Conservation (phyloP, 2,888 invertebrate genomes). For the Acanthosepion esculentum region DNA sequence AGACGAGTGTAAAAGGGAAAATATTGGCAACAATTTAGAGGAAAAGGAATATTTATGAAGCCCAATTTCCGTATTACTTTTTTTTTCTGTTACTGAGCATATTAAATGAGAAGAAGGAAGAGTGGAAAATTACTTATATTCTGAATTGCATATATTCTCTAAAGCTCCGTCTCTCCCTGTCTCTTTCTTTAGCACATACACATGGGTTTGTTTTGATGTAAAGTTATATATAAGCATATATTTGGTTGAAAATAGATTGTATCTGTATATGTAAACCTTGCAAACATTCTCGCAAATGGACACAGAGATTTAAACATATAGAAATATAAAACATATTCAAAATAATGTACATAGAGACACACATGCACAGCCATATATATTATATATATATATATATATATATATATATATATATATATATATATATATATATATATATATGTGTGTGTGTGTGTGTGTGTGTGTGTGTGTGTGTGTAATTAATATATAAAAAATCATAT, state of each 20-base stretch:
- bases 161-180: not conserved
- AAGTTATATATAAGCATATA: not conserved
- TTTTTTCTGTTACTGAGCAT: slow-evolving; percentile 7
- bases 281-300: too few species aligned
- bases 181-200: not conserved
- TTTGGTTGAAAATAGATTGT: not conserved
- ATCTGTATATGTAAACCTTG: too few species aligned
- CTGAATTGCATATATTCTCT: not conserved
- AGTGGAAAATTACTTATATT: not conserved
- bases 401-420: too few species aligned
- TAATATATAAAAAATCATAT: too few species aligned
- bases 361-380: too few species aligned
- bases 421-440: too few species aligned
- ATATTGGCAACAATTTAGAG: slow-evolving; percentile 33
- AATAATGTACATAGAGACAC: too few species aligned
- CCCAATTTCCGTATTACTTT: not conserved
- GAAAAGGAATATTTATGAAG: slow-evolving; percentile 33
- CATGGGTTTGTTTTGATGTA: not conserved
- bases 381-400: too few species aligned
- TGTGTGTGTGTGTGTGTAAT: too few species aligned
- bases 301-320: too few species aligned
- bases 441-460: too few species aligned
- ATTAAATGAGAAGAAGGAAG: not conserved
- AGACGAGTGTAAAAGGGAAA: not conserved
- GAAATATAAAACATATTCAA: too few species aligned